Conservation (phyloP, 1,140 invertebrate species). For the Aricia agestis region DNA sequence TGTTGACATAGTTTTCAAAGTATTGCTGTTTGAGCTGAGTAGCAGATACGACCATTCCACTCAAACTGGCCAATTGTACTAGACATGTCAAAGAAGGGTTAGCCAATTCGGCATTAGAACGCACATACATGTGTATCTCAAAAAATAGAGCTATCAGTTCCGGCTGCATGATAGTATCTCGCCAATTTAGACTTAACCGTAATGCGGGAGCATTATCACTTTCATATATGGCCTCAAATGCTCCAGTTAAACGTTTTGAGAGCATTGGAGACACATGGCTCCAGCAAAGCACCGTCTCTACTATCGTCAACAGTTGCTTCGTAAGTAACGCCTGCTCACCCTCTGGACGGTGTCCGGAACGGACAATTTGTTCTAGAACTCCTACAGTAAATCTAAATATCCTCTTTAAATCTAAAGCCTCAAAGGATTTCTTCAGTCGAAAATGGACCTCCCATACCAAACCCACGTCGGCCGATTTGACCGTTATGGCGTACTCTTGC, state of each 20-base stretch:
- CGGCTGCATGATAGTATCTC: conserved; percentile 85
- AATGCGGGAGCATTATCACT: conserved; percentile 81
- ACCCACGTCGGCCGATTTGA: conserved; percentile 89
- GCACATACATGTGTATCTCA: conserved; percentile 88
- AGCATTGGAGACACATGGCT: conserved; percentile 81
- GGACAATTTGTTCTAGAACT: conserved; percentile 75
- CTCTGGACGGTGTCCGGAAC: conserved; percentile 71
- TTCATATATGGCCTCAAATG: conserved; percentile 84
- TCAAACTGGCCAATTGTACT: conserved; percentile 85
- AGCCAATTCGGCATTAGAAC: conserved; percentile 83
- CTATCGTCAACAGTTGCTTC: conserved; percentile 83
- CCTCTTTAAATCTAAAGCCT: conserved; percentile 84
- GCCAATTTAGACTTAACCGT: conserved; percentile 81
- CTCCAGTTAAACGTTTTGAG: conserved; percentile 82
- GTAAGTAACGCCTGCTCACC: conserved; percentile 73
- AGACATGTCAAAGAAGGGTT: conserved; percentile 88
- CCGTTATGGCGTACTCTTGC: conserved; percentile 92
- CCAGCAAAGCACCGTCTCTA: conserved; percentile 86
- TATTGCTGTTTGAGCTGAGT: conserved; percentile 81
- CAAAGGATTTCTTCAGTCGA: conserved; percentile 89
- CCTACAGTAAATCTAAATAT: conserved; percentile 81
- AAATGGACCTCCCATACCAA: conserved; percentile 92
- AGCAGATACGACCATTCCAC: conserved; percentile 80
- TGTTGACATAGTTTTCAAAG: conserved; percentile 82
- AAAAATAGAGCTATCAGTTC: conserved; percentile 87